These are phyloP conservation scores for Cydia strobilella DNA, from an alignment of 1,140 invertebrate species.

Conservation along the genomic window DNA sequence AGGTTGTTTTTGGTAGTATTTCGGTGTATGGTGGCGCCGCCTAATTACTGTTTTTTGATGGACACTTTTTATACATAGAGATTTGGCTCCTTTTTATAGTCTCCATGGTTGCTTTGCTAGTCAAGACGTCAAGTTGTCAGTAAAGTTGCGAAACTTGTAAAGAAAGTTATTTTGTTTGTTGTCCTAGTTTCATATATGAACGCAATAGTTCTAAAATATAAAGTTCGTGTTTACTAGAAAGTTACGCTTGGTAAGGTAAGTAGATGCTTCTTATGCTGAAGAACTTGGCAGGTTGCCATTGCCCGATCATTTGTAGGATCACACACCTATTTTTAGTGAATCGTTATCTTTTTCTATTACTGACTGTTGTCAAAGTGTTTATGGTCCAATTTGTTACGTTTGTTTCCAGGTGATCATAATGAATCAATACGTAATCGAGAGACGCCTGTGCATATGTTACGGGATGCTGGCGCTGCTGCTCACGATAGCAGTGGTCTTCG, in stretches of 20 bases:
- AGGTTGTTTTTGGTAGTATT: no score
- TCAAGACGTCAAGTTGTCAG: conserved; percentile 9
- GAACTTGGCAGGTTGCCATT: not conserved
- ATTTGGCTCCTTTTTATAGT: no score
- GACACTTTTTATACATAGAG: no score
- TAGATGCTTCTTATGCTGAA: not conserved
- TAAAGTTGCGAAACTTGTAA: conserved; percentile 8
- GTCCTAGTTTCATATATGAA: not conserved
- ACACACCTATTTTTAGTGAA: conserved; percentile 7
- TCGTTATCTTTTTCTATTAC: conserved; percentile 1
- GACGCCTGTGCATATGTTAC: conserved; percentile 80
- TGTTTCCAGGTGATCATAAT: conserved; percentile 45
- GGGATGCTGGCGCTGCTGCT: conserved; percentile 75
- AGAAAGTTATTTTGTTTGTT: conserved; percentile 16
- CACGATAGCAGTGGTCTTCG: conserved; percentile 78
- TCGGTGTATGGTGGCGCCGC: no score
- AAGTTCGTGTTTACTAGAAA: not conserved
- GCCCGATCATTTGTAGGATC: not conserved
- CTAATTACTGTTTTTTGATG: no score
- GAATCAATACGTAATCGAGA: conserved; percentile 80
- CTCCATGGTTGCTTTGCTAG: no score
- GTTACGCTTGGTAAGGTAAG: not conserved
- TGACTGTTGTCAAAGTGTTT: not conserved
- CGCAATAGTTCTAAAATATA: not conserved
- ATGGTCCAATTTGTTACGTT: not conserved